phyloP scores from a whole-genome alignment of 1,140 invertebrate species.

The Agraylea sexmaculata region DNA sequence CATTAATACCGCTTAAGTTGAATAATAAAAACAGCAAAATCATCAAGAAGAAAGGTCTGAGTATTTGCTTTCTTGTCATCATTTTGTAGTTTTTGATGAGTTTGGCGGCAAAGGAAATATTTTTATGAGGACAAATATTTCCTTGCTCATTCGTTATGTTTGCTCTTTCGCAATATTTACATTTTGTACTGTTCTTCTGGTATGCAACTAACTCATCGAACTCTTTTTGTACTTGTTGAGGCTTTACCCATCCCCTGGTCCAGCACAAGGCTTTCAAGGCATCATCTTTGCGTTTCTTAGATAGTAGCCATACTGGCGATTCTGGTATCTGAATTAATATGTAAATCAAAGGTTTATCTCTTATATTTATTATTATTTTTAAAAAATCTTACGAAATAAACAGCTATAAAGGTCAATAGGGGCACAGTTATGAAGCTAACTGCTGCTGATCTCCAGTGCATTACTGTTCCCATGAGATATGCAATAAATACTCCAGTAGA shows the following conservation, averaged over 20 bases:
- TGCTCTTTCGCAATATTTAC: conserved; percentile 20
- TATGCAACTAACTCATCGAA: conserved; percentile 32
- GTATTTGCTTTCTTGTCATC: conserved; percentile 36
- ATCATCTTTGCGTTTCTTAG: conserved; percentile 36
- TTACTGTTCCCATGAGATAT: conserved; percentile 49
- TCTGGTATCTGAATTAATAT: conserved; percentile 43
- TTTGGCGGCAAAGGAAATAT: conserved; percentile 4
- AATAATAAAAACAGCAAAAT: conserved; percentile 40
- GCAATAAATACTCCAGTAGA: conserved; percentile 51
- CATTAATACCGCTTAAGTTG: conserved; percentile 38
- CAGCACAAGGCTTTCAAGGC: conserved; percentile 37
- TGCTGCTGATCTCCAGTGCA: conserved; percentile 49
- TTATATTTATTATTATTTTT: not conserved
- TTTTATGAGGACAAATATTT: conserved; percentile 16
- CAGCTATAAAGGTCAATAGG: conserved; percentile 42
- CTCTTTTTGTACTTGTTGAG: conserved; percentile 35
- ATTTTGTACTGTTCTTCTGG: conserved; percentile 27
- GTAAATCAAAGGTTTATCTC: not conserved
- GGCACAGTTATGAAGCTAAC: conserved; percentile 49
- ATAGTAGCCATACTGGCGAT: conserved; percentile 51
- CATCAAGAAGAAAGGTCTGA: conserved; percentile 36
- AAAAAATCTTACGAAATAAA: conserved; percentile 41
- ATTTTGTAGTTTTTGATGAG: conserved; percentile 23
- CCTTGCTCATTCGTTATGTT: not conserved
- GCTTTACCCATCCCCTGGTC: conserved; percentile 39